phyloP scores from a whole-genome alignment of 2,797 vertebrate genomes.

The Phaenicophaeus curvirostris region DNA sequence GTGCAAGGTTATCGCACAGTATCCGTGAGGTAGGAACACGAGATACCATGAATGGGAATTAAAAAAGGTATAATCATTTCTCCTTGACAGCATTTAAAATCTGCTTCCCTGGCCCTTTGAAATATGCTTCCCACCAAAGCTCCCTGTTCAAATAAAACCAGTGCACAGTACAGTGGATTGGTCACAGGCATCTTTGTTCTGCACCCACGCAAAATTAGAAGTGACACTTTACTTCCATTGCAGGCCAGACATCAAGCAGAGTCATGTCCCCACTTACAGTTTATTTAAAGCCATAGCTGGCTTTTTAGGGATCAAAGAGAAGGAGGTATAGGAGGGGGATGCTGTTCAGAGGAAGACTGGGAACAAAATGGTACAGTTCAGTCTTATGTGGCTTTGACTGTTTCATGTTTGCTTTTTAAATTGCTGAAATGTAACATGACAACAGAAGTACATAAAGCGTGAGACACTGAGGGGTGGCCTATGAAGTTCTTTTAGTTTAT shows the following conservation, averaged over 20 bases:
- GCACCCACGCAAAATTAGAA: conserved; percentile 60
- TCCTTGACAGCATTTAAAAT: conserved; percentile 36
- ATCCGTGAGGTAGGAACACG: not conserved
- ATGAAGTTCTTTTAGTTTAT: not conserved
- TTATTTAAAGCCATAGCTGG: conserved; percentile 55
- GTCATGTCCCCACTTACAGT: not conserved
- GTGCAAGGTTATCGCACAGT: not conserved
- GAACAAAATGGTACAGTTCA: not conserved
- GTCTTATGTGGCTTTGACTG: not conserved
- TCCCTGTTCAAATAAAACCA: conserved; percentile 20
- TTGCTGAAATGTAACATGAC: not conserved
- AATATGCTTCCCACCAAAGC: conserved; percentile 24
- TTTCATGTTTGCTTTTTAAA: conserved; percentile 5
- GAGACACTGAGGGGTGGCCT: not conserved
- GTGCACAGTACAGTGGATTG: conserved; percentile 16
- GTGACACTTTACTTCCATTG: conserved; percentile 65
- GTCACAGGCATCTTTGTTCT: conserved; percentile 70
- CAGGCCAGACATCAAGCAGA: conserved; percentile 64
- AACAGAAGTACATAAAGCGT: not conserved
- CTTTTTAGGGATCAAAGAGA: conserved; percentile 62
- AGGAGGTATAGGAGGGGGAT: not conserved
- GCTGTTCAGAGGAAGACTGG: not conserved
- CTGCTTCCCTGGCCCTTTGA: conserved; percentile 22
- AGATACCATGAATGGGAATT: not conserved
- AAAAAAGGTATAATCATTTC: not conserved